Base-by-base conservation (phyloP, 2,797 vertebrate species). In the Thripadectes ignobilis region DNA sequence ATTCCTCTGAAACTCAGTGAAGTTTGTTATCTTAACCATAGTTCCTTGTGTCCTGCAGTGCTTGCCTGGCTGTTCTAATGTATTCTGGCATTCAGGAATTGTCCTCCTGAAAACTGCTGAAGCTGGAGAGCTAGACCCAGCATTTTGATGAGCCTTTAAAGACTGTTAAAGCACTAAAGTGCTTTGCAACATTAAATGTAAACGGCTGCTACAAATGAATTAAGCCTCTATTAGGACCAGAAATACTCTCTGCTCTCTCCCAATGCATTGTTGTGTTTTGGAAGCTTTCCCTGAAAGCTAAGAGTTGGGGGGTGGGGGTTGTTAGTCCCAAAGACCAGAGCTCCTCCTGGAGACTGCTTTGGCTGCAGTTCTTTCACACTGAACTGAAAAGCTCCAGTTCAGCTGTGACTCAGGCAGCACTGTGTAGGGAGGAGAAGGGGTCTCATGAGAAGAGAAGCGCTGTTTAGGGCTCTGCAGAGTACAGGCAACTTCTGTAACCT, bases 111-210 rank as follows among this genome's bases (percentile, higher is more conserved):
- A 92, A 83, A 77, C 30, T 49, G 30, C 13, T 74, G 69, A 46
- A 83, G 72, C 20, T 15, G 36, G 46, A 49, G 12, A 51, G 68
- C 58, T 80, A 85, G 61, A 74, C 49, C 22, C 65, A 54, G 82
- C 61, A n/a, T 87, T 92, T 77, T 57, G 73, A 92, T 89, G 72
- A 65, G 58, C 43, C 80, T 85, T 91, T 46, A 68, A 80, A 80
- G 54, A 32, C 80, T 7, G 0, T 55, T 93, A 86, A 80, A 86
- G 73, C 62, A 67, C 19, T 89, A 12, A 18, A 91, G 43, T 54
- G 82, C 79, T 92, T 93, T 78, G 73, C 69, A 81, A 41, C 26
- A 34, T 85, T 80, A 95, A 83, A 65, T 86, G 89, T 32, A 67
- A 73, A 69, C 2, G 17, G 23, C 54, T 91, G 48, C 73, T 88